Base-by-base conservation (phyloP, 2,888 invertebrate species). In the Calliopum simillimum region DNA sequence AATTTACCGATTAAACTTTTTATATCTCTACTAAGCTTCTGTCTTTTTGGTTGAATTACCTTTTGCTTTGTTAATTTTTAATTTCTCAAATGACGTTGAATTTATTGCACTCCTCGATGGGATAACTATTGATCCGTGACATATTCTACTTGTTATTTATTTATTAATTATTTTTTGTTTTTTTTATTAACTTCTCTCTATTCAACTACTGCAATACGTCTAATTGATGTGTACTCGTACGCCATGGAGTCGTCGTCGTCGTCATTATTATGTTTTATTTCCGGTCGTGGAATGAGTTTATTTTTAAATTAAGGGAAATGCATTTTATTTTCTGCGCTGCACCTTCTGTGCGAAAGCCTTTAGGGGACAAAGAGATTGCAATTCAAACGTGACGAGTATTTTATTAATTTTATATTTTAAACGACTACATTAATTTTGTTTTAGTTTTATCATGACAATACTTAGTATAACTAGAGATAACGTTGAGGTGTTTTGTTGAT, bases 371-470 rank as follows among this genome's bases (percentile, higher is more conserved):
- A 12, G 56, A 56, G 33, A 21, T 5, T 25, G n/a, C n/a, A 23
- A 21, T 56, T 56, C 12, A 56, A 25, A 21, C 53, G 53, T 53
- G 53, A 53, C 53, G 53, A 53, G 23, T 53, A 53, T 16, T 53
- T 53, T 53, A 21, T 53, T 21, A 53, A 19, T 19, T 49, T 16
- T 16, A 11, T 21, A 51, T 51, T 51, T 51, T 6, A n/a, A 49
- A 5, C n/a, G n/a, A n/a, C n/a, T n/a, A n/a, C n/a, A n/a, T n/a
- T n/a, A n/a, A n/a, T n/a, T n/a, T n/a, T n/a, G n/a, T n/a, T n/a
- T n/a, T n/a, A n/a, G n/a, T n/a, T n/a, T n/a, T n/a, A n/a, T n/a
- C 33, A 33, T 33, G 33, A n/a, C 33, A 33, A 33, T 8, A 8
- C 8, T 33, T 8, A 4, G 33, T 1, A 5, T 8, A 33, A 33